Percentiles rank a stretch among this genome's conserved stretches.
These are phyloP conservation scores for Acromyrmex heyeri DNA, from an alignment of 1,140 invertebrate species.

Conservation along the genomic window DNA sequence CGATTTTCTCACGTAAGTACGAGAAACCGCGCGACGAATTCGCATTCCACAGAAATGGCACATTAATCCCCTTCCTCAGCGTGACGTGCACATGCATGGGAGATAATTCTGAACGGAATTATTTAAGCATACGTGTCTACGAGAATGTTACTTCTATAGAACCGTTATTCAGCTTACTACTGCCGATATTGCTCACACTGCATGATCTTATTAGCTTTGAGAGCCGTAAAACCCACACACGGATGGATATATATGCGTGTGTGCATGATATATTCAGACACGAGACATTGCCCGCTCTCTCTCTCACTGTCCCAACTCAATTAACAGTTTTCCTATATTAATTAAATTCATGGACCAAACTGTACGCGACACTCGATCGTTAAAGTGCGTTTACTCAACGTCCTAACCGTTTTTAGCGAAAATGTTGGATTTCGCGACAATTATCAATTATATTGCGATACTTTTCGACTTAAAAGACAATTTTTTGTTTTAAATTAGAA, in stretches of 20 bases:
- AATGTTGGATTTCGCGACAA: background rate
- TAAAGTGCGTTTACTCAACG: background rate
- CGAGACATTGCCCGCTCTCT: background rate
- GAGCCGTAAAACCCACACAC: conserved; percentile 56
- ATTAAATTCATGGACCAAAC: conserved; percentile 57
- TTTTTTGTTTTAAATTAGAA: background rate
- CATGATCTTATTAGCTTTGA: conserved; percentile 66
- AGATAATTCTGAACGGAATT: conserved; percentile 13
- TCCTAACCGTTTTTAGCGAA: too few species aligned
- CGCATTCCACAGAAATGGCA: background rate
- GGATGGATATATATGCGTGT: background rate
- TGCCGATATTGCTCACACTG: conserved; percentile 53
- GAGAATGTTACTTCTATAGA: background rate
- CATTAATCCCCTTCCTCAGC: conserved; percentile 8
- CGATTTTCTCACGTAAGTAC: background rate
- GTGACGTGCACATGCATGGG: background rate
- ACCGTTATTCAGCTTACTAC: conserved; percentile 44
- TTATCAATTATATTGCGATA: background rate
- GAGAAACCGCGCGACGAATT: conserved; percentile 13
- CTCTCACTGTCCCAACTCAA: conserved; percentile 58
- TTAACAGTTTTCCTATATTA: conserved; percentile 72
- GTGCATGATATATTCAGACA: conserved; percentile 28
- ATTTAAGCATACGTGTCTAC: conserved; percentile 17
- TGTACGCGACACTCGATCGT: background rate
- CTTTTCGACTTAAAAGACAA: background rate